phyloP scores from a whole-genome alignment of 2,888 invertebrate species.

The Acanthopleura granulata region DNA sequence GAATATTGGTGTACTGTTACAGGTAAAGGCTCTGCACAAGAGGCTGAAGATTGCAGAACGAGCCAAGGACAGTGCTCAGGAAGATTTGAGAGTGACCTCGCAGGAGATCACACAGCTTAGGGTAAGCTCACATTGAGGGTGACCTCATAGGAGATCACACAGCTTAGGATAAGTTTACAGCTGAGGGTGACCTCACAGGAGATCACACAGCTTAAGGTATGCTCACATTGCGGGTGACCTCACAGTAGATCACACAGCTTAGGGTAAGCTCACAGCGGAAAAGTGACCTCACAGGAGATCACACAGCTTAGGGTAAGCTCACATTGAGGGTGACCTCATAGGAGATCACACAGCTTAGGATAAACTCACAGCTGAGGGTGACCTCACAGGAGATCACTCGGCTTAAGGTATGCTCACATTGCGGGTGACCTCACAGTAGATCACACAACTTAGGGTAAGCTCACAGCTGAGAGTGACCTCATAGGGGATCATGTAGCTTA shows the following conservation, averaged over 20 bases:
- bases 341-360: slow-evolving; percentile 72
- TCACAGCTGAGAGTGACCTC: slow-evolving; percentile 71
- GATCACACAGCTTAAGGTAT: slow-evolving; percentile 72
- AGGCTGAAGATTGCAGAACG: slow-evolving; percentile 75
- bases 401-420: too few species aligned
- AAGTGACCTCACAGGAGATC: slow-evolving; percentile 70
- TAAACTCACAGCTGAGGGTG: slow-evolving; percentile 70
- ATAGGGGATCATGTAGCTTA: slow-evolving; percentile 72
- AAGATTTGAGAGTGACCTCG: slow-evolving; percentile 72
- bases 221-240: slow-evolving; percentile 72
- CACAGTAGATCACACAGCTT: slow-evolving; percentile 72
- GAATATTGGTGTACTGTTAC: slow-evolving; percentile 13
- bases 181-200: slow-evolving; percentile 71
- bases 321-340: slow-evolving; percentile 72
- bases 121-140: slow-evolving; percentile 70
- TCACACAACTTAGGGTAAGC: slow-evolving; percentile 72
- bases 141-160: slow-evolving; percentile 70
- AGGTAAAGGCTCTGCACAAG: slow-evolving; percentile 72
- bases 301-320: slow-evolving; percentile 70
- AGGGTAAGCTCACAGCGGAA: too few species aligned
- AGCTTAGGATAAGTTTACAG: slow-evolving; percentile 69
- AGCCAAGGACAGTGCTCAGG: slow-evolving; percentile 72
- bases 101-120: slow-evolving; percentile 72
- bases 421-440: slow-evolving; percentile 70
- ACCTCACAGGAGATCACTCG: slow-evolving; percentile 71